phyloP scores from a whole-genome alignment of 2,888 invertebrate genomes.

The Euproctis similis region DNA sequence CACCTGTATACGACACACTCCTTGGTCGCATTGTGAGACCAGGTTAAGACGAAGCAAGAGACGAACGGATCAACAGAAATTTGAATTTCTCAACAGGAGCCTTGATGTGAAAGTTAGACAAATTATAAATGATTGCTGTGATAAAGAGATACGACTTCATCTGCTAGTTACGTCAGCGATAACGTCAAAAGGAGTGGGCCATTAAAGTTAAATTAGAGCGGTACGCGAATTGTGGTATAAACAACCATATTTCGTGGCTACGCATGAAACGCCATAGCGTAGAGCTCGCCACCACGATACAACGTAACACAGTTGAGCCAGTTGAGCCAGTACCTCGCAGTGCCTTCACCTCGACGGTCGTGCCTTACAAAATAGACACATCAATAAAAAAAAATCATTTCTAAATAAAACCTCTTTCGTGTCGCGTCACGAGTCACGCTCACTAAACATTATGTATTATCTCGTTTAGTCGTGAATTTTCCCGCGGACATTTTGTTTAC shows the following conservation, averaged over 20 bases:
- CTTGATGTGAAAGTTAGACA: slow-evolving; percentile 1
- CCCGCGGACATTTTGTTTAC: slow-evolving; percentile 23
- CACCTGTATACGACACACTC: too few relatives aligned
- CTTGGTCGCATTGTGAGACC: too few relatives aligned
- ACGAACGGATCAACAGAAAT: too few relatives aligned
- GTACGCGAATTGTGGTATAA: neutral
- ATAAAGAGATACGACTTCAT: slow-evolving; percentile 27
- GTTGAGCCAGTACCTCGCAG: slow-evolving; percentile 43
- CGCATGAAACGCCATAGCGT: slow-evolving; percentile 9
- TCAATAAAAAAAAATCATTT: slow-evolving; percentile 10
- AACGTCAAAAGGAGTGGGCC: slow-evolving; percentile 3
- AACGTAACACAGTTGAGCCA: slow-evolving; percentile 9
- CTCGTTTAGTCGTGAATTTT: slow-evolving; percentile 11
- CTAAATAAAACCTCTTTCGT: slow-evolving; percentile 5
- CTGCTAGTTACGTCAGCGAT: slow-evolving; percentile 36
- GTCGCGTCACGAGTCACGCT: slow-evolving; percentile 6
- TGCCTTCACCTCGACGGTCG: slow-evolving; percentile 47
- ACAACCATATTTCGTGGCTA: slow-evolving; percentile 4
- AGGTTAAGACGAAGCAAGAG: too few relatives aligned
- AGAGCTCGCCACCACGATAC: slow-evolving; percentile 8
- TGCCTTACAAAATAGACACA: slow-evolving; percentile 27
- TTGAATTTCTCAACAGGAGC: too few relatives aligned
- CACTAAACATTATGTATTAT: neutral
- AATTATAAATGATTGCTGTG: slow-evolving; percentile 1
- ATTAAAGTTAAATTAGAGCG: neutral